Percentiles rank a stretch among this genome's conserved stretches.
These are phyloP conservation scores for Loris lydekkerianus DNA, from an alignment of 2,797 vertebrate genomes.

Conservation along the genomic window DNA sequence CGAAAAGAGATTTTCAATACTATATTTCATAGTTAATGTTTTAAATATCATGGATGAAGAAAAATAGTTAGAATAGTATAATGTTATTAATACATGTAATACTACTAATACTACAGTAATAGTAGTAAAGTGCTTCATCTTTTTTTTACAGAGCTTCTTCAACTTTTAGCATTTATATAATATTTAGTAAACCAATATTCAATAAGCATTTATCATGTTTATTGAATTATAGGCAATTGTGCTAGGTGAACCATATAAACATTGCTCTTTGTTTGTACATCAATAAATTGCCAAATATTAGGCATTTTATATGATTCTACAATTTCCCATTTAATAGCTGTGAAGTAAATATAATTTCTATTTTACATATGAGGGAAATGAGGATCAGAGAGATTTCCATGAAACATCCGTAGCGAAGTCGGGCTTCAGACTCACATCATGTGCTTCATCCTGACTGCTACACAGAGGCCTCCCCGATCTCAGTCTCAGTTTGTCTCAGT, in stretches of 20 bases:
- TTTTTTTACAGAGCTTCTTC: not conserved
- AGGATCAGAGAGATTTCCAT: not conserved
- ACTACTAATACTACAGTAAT: too few species aligned
- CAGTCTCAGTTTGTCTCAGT: not conserved
- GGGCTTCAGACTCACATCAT: not conserved
- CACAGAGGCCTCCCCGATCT: rapidly evolving
- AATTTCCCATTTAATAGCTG: not conserved
- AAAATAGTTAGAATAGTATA: not conserved
- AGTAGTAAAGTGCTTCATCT: not conserved
- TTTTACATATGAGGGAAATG: not conserved
- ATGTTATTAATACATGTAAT: too few species aligned
- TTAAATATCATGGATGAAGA: not conserved
- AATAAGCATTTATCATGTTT: not conserved
- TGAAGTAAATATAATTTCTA: not conserved
- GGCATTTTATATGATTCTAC: not conserved
- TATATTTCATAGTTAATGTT: not conserved
- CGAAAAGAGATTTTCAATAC: not conserved
- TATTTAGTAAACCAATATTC: not conserved
- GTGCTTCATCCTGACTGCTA: rapidly evolving
- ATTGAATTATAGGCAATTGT: not conserved
- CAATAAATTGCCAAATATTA: not conserved
- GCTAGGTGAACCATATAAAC: not conserved
- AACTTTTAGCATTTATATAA: not conserved
- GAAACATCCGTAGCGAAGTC: too few species aligned
- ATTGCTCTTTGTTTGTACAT: not conserved